Conservation (phyloP, 2,797 vertebrate species). For the Takifugu ocellatus region DNA sequence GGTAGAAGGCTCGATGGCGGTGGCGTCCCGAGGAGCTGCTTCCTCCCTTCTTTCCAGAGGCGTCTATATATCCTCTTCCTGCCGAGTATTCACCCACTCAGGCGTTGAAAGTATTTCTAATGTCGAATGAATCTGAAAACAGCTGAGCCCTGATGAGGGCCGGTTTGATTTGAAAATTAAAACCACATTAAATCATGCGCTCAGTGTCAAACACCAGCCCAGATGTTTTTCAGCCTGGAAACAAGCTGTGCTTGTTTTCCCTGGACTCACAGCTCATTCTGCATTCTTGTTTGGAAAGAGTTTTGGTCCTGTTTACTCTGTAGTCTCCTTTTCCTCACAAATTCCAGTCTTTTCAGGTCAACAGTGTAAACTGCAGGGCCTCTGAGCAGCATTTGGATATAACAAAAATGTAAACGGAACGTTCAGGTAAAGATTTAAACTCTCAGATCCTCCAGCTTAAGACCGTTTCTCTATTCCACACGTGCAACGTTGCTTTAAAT, state of each 20-base stretch:
- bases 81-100: too few relatives aligned
- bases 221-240: constrained; percentile 21
- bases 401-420: constrained; percentile 15
- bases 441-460: not conserved
- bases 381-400: constrained; percentile 6
- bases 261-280: constrained; percentile 23
- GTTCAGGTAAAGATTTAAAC: constrained; percentile 9
- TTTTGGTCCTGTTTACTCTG: constrained; percentile 17
- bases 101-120: too few relatives aligned
- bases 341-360: constrained; percentile 27
- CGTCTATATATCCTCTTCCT: too few relatives aligned
- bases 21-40: not conserved
- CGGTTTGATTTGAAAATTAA: constrained; percentile 3
- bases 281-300: constrained; percentile 17
- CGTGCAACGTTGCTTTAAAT: constrained; percentile 3
- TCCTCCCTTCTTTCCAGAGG: too few relatives aligned
- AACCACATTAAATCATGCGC: constrained; percentile 16
- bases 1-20: constrained; percentile 3
- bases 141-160: constrained; percentile 6
- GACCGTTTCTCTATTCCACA: not conserved
- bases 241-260: constrained; percentile 22
- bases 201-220: constrained; percentile 1
- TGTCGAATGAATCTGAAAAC: not conserved
- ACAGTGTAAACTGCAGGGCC: constrained; percentile 15
- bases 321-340: constrained; percentile 28